phyloP scores from a whole-genome alignment of 2,113 vertebrate species.

The Mirounga angustirostris region DNA sequence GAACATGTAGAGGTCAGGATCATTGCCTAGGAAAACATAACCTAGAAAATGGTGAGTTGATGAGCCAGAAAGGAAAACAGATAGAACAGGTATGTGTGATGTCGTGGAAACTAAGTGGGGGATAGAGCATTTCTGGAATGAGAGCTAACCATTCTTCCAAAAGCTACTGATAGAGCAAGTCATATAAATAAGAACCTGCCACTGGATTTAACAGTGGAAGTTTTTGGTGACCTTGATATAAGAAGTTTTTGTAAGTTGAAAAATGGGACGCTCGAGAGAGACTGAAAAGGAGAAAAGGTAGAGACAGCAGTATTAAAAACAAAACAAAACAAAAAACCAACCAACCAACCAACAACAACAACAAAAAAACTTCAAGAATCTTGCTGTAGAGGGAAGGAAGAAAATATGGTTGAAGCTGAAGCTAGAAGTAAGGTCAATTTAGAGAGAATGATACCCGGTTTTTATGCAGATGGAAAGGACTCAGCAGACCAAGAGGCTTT shows the following conservation, averaged over 20 bases:
- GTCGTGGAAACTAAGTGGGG: not conserved
- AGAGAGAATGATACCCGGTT: not conserved
- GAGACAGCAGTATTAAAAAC: not conserved
- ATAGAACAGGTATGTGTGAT: not conserved
- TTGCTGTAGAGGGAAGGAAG: not conserved
- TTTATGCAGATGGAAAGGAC: not conserved
- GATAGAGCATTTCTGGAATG: not conserved
- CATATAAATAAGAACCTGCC: not conserved
- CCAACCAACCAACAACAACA: not conserved
- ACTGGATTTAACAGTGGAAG: not conserved
- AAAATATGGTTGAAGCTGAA: conserved; percentile 10
- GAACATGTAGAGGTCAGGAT: not conserved
- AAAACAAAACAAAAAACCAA: not conserved
- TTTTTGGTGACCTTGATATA: not conserved
- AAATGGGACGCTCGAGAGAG: not conserved
- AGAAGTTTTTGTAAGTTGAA: not conserved
- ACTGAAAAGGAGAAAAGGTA: not conserved
- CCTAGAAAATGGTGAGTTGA: not conserved
- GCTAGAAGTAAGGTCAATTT: not conserved
- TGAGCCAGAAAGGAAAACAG: not conserved
- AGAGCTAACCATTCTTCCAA: not conserved
- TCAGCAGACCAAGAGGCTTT: not conserved
- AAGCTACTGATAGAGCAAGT: not conserved
- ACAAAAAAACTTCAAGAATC: not conserved
- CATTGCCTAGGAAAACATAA: not conserved